Conservation (phyloP, 1,140 invertebrate genomes). For the Lucilia sericata region DNA sequence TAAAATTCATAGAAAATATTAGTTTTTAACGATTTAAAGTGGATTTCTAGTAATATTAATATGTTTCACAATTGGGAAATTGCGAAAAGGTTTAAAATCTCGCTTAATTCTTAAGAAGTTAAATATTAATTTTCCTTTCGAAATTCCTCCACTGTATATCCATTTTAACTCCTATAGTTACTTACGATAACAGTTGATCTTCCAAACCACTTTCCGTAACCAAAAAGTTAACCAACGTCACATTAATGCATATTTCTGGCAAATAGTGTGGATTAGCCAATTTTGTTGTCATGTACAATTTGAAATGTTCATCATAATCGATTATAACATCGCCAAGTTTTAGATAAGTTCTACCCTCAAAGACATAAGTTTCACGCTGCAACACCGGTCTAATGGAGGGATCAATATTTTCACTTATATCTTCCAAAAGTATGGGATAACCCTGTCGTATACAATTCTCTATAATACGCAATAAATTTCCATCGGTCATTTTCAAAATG, state of each 20-base stretch:
- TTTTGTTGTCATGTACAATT: constrained; percentile 91
- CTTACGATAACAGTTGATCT: constrained; percentile 87
- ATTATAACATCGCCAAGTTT: constrained; percentile 85
- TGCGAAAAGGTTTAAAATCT: too few species aligned
- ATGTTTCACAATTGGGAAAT: too few species aligned
- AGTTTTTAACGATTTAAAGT: neutral
- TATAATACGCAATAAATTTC: constrained; percentile 79
- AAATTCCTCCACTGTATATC: too few species aligned
- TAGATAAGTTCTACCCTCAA: constrained; percentile 81
- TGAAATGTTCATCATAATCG: constrained; percentile 88
- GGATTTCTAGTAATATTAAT: too few species aligned
- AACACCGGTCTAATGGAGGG: constrained; percentile 86
- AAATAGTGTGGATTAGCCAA: constrained; percentile 91
- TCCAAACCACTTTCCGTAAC: constrained; percentile 87
- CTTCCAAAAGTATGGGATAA: constrained; percentile 85
- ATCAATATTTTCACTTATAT: constrained; percentile 86
- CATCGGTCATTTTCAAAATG: constrained; percentile 82
- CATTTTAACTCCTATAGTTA: neutral
- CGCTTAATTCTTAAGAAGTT: too few species aligned
- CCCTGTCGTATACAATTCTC: constrained; percentile 86
- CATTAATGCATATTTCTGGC: constrained; percentile 90
- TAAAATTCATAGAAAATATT: neutral
- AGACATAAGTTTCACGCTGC: constrained; percentile 78
- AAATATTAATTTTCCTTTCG: too few species aligned
- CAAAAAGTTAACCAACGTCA: constrained; percentile 90